phyloP scores from a whole-genome alignment of 2,797 vertebrate species.

The Tinamus major region DNA sequence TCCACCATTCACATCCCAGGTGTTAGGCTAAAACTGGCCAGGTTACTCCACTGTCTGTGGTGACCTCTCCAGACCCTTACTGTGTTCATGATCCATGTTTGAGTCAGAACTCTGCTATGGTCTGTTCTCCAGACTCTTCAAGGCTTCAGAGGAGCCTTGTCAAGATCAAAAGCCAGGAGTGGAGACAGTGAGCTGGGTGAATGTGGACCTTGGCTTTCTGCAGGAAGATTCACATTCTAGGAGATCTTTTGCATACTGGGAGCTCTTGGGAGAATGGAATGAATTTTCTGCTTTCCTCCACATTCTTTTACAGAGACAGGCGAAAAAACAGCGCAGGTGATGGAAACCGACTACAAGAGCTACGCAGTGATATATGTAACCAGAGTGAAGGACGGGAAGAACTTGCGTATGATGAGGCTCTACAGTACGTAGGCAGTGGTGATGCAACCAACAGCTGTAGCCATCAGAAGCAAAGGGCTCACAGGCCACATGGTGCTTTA shows the following conservation, averaged over 20 bases:
- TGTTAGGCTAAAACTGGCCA: neutral
- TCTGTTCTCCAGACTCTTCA: neutral
- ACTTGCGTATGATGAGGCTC: constrained; percentile 48
- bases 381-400: neutral
- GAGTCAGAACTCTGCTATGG: neutral
- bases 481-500: rapidly evolving
- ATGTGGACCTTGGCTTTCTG: neutral
- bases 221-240: neutral
- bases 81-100: rapidly evolving
- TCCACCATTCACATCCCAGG: neutral
- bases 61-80: neutral
- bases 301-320: neutral
- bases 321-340: neutral
- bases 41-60: neutral
- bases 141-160: neutral
- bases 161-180: neutral
- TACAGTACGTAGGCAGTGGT: constrained; percentile 35
- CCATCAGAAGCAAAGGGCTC: neutral
- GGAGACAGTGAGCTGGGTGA: neutral
- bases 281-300: neutral
- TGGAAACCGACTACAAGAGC: neutral
- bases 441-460: neutral
- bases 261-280: neutral
- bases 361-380: constrained; percentile 28
- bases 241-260: rapidly evolving